Conservation (phyloP, 2,888 invertebrate genomes). For the Atrina japonica region DNA sequence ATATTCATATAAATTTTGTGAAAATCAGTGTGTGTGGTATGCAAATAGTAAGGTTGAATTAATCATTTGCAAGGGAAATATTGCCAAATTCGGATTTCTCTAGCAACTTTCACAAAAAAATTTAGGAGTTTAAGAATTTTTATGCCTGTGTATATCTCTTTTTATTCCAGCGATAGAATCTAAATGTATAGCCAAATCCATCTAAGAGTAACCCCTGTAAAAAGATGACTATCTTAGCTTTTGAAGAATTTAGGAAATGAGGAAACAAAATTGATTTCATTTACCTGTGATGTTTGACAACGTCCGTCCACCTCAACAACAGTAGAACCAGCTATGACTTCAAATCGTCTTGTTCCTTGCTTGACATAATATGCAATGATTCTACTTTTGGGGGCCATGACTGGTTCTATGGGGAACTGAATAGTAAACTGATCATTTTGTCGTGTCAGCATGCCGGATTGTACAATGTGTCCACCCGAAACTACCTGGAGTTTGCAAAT, state of each 20-base stretch:
- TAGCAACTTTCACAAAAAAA: no score
- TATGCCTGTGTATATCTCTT: no score
- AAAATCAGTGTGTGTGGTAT: no score
- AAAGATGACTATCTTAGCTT: neutral
- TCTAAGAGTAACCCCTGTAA: neutral
- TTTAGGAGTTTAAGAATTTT: no score
- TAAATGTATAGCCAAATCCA: no score
- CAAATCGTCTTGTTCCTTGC: neutral
- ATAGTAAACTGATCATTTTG: neutral
- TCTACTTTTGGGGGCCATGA: slow-evolving; percentile 19
- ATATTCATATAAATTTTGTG: no score
- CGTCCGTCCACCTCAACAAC: neutral
- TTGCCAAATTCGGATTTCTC: no score
- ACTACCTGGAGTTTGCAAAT: neutral
- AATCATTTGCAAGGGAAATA: no score
- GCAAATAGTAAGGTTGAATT: no score
- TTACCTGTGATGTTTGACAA: slow-evolving; percentile 29
- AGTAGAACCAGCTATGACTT: slow-evolving; percentile 26
- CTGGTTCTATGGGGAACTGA: slow-evolving; percentile 2
- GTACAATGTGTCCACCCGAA: neutral
- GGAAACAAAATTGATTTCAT: no score
- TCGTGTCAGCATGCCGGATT: neutral
- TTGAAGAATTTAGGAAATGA: no score
- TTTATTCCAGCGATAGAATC: no score
- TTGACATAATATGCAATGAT: slow-evolving; percentile 16